phyloP scores from a whole-genome alignment of 2,113 vertebrate genomes.

The Sterrhoptilus dennistouni region DNA sequence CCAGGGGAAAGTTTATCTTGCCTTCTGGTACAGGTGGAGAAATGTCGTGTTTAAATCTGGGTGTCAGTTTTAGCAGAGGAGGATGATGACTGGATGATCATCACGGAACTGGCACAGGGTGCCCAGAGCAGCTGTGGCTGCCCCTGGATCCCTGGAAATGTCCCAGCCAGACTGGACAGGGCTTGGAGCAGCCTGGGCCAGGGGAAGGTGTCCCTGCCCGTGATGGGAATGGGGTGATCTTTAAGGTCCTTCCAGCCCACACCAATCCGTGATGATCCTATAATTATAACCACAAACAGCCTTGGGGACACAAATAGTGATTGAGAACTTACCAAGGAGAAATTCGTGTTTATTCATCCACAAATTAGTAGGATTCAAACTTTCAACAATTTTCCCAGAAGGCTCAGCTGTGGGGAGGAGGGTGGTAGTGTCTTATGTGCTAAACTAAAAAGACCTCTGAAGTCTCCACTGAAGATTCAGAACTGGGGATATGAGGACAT shows the following conservation, averaged over 20 bases:
- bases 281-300: background rate
- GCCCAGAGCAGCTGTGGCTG: background rate
- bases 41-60: background rate
- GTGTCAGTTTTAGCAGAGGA: background rate
- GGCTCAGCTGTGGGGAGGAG: background rate
- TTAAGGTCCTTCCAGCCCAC: background rate
- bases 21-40: background rate
- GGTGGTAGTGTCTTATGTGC: background rate
- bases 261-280: background rate
- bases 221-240: background rate
- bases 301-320: background rate
- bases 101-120: background rate
- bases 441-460: background rate
- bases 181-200: background rate
- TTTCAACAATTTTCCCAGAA: background rate
- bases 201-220: background rate
- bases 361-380: background rate
- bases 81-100: background rate
- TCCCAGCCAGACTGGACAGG: background rate
- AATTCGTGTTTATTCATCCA: background rate
- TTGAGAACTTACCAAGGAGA: background rate
- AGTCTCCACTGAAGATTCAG: background rate
- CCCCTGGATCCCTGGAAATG: background rate
- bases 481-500: background rate
- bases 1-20: accelerated